Conservation (phyloP, 2,888 invertebrate species). For the Cybosia mesomella region DNA sequence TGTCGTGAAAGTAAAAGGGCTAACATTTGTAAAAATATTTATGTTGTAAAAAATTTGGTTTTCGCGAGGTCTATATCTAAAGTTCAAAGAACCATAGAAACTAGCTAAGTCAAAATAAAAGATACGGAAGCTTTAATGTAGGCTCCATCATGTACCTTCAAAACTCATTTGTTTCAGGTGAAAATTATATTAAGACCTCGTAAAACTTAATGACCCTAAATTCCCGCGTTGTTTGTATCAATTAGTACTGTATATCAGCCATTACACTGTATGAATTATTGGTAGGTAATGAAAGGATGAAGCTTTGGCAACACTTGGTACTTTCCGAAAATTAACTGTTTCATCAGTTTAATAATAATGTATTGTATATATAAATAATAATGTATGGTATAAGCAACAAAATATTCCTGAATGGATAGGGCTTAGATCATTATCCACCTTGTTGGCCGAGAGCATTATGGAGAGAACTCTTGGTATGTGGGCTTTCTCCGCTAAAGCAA, state of each 20-base stretch:
- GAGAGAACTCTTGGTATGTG: background rate
- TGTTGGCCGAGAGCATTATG: background rate
- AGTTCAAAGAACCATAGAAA: background rate
- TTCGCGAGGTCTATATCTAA: no score
- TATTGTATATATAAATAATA: no score
- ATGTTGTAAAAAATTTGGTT: background rate
- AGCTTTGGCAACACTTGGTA: background rate
- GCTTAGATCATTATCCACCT: background rate
- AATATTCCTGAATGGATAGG: background rate
- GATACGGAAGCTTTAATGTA: constrained; percentile 19
- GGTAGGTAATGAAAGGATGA: background rate
- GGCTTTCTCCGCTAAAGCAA: background rate
- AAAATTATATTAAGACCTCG: constrained; percentile 29
- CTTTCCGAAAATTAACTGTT: background rate
- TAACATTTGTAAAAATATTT: background rate
- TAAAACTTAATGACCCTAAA: constrained; percentile 21
- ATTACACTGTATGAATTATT: constrained; percentile 19
- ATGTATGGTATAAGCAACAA: background rate
- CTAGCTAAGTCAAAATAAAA: background rate
- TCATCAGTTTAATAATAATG: background rate
- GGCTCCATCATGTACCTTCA: constrained; percentile 13
- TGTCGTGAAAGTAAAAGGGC: background rate
- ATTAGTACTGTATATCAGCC: constrained; percentile 23
- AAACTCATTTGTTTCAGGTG: constrained; percentile 20
- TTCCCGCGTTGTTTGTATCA: constrained; percentile 15